Base-by-base conservation (phyloP, 2,888 invertebrate genomes). In the Oegoconia quadripuncta region DNA sequence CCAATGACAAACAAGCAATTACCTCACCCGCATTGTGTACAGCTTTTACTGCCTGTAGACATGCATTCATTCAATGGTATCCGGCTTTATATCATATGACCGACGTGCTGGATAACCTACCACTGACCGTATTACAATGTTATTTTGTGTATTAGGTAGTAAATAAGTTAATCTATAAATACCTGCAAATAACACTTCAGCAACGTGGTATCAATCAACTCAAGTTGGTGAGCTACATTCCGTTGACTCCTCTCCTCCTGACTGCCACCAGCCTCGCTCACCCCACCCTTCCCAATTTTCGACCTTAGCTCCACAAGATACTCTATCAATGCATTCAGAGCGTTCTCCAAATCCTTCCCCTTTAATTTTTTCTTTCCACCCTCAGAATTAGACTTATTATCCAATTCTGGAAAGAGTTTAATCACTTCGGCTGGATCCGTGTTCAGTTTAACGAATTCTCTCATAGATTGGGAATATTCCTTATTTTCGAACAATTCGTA, bases 381-480 rank as follows among this genome's bases (percentile, higher is more conserved):
- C 1, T 67, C 70, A 0, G 46, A 16, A 3, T 60, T 61, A 0
- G 67, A 52, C 35, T 66, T 80, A 2, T 92, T 92, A 32, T 95
- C 90, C 33, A 99, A 83, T 67, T 96, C 95, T 0, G 99, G 98
- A 79, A 97, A 98, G 18, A 99, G 84, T 44, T 96, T 93, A 46
- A 99, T 98, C 7, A 99, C 98, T 70, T 97, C 95, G 29, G 96
- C 94, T 0, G 98, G 97, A 83, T 99, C 98, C 3, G 97, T 97
- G 55, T 94, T 93, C 1, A 98, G 88, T 68, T 95, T 93, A 3
- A 93, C 88, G 74, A 99, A 99, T 64, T 97, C 93, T 37, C 92
- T 91, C 95, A 99, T 97, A 0, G 99, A 95, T 52, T 95, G 94
- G 7, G 93, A 89, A 70, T 96, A 99, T 55, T 94, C 90, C 67